phyloP scores from a whole-genome alignment of 2,113 vertebrate species.

The Phaethon lepturus region DNA sequence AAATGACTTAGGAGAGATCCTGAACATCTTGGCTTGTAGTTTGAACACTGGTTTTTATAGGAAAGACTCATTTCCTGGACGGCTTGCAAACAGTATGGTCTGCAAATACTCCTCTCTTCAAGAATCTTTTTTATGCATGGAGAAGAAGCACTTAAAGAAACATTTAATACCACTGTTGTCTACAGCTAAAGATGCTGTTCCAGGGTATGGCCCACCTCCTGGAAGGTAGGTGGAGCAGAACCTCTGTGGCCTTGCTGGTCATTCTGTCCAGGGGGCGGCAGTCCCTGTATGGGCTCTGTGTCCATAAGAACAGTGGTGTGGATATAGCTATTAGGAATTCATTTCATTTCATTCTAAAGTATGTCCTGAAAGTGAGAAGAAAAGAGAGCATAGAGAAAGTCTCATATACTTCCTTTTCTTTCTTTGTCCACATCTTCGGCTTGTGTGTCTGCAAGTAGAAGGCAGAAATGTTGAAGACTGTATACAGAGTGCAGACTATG shows the following conservation, averaged over 20 bases:
- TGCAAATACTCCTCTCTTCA: not conserved
- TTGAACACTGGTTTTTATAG: not conserved
- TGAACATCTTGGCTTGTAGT: not conserved
- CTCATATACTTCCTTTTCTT: not conserved
- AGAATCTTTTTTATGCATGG: not conserved
- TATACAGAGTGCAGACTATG: not conserved
- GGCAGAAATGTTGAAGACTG: not conserved
- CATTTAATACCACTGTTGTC: not conserved
- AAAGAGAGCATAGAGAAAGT: not conserved
- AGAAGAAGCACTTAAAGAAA: not conserved
- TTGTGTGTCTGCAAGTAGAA: not conserved
- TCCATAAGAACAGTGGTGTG: not conserved
- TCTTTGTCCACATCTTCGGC: not conserved
- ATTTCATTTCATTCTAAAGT: not conserved
- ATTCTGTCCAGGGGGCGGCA: not conserved
- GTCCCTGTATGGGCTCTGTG: not conserved
- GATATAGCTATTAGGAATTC: not conserved
- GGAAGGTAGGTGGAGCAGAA: not conserved
- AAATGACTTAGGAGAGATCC: not conserved
- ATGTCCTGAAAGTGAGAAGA: not conserved
- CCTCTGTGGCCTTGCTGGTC: not conserved
- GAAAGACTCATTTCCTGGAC: constrained; percentile 50
- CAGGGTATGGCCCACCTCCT: not conserved
- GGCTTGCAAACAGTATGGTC: constrained; percentile 35
- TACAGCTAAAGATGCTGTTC: not conserved